Evolutionary conservation across 2,113 vertebrate genomes (phyloP), one percentile per base, ranked within the genome.

Genomic region (Notiomystis cincta): DNA sequence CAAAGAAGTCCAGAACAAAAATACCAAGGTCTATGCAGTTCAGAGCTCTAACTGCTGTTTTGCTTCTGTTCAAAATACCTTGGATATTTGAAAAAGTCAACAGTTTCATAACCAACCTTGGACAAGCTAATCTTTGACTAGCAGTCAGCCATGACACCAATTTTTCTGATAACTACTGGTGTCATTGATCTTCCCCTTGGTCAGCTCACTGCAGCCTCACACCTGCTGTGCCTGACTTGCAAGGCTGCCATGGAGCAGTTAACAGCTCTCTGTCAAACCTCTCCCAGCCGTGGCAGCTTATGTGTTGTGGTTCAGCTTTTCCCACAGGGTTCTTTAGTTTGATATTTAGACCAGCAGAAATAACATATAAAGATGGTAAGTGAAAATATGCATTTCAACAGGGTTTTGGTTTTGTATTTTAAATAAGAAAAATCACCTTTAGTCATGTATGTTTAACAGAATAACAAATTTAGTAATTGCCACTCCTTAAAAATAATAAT

Each of bases 101-200:
- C 79, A 93, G 90, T 97, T 96, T 97, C 92, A 89, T 64, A 97
- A 97, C 60, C 78, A 97, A 94, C 96, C 95, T 97, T 97, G 96
- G 89, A 67, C 75, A 93, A 89, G 91, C 85, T 97, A 95, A 97
- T 95, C 64, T 97, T 97, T 97, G 94, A 96, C 96, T 91, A 96
- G 94, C 35, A 70, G 80, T 37, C 33, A 91, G 47, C 31, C 54
- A 70, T 11, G 71, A 37, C 80, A 95, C 37, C 72, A 51, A 70
- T 15, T 57, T 91, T 83, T 45, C 93, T 76, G 94, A 77, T 97
- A 97, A 94, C 71, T 82, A 37, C 38, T 77, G 69, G 87, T 95
- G 92, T 96, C 91, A 96, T 77, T 95, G 91, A 91, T 95, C 77
- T 73, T n/a, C 84, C 51, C 81, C 58, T 88, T 2, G 1, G 47